A percentile compares a stretch with the other conserved stretches of the same genome.
Evolutionary conservation across 2,797 vertebrate genomes (phyloP).

Genomic region (Paramormyrops hopkinsi): DNA sequence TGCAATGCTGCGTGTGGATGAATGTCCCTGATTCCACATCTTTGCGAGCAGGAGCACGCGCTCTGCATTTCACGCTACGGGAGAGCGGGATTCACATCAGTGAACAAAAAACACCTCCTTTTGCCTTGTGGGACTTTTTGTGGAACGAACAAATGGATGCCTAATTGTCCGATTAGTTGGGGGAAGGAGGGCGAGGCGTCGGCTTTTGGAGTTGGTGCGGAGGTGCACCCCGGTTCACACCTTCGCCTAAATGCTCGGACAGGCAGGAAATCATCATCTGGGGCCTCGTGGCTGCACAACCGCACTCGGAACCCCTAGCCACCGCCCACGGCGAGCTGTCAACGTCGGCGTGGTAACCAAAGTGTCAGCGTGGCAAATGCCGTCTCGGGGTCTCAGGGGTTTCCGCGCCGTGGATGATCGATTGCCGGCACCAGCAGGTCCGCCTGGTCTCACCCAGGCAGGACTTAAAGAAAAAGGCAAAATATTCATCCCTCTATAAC

Average conservation of each 20-base stretch:
- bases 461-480: not conserved
- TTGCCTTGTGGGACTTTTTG: not conserved
- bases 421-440: not conserved
- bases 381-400: not conserved
- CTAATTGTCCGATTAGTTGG: not conserved
- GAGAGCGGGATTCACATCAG: not conserved
- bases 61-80: not conserved
- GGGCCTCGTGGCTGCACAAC: not conserved
- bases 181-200: not conserved
- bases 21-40: not conserved
- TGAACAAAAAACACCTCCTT: not conserved
- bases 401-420: not conserved
- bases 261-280: not conserved
- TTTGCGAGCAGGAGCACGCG: not conserved
- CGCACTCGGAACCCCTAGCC: not conserved
- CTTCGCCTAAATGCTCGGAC: not conserved
- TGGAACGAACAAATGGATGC: not conserved
- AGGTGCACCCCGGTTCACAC: not conserved
- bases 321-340: not conserved
- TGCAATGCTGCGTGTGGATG: not conserved
- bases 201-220: not conserved
- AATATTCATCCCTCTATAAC: not conserved
- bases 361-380: conserved; percentile 8
- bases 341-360: not conserved
- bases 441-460: not conserved